Percentiles rank a stretch among this genome's conserved stretches.
phyloP scores from a whole-genome alignment of 2,888 invertebrate genomes.

The Polyommatus iphigenia region DNA sequence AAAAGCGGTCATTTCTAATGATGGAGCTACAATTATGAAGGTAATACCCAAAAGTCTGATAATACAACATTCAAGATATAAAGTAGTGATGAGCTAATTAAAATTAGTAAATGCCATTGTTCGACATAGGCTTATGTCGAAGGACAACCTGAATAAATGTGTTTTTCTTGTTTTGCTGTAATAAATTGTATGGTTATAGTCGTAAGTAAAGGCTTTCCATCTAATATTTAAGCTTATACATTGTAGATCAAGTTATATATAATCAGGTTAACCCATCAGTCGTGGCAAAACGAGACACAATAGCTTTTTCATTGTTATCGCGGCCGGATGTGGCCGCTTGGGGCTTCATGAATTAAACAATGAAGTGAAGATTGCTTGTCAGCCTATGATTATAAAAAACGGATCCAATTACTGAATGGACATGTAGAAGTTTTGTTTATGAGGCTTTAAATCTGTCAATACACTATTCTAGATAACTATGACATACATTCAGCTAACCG shows the following conservation, averaged over 20 bases:
- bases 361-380: not conserved
- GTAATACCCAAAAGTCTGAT: constrained; percentile 42
- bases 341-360: no score
- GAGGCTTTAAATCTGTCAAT: not conserved
- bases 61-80: not conserved
- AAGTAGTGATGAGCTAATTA: not conserved
- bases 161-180: no score
- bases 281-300: no score
- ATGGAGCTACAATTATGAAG: constrained; percentile 99
- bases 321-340: no score
- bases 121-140: no score
- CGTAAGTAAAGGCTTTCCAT: no score
- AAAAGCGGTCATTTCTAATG: constrained; percentile 98
- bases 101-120: no score
- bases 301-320: no score
- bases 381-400: constrained; percentile 77
- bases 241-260: not conserved
- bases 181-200: no score
- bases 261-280: no score
- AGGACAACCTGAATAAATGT: no score
- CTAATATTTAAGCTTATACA: not conserved
- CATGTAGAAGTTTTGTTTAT: constrained; percentile 21
- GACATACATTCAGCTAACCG: not conserved
- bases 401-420: constrained; percentile 35
- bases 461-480: not conserved